Base-by-base conservation (phyloP, 2,888 invertebrate species). In the Trissolcus japonicus region DNA sequence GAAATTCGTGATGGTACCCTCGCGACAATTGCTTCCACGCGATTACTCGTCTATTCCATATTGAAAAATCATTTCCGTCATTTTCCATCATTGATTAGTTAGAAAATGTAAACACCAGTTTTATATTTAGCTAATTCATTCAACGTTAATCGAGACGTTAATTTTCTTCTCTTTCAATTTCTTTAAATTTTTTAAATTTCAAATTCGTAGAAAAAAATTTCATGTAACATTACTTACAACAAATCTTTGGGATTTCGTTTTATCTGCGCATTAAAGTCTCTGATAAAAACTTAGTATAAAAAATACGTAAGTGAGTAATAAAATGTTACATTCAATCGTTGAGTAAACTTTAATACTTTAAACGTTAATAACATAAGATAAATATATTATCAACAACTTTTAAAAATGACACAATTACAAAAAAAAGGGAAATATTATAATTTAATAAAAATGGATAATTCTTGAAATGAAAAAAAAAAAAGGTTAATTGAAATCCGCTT, bases 1-100 rank as follows among this genome's bases (percentile, higher is more conserved):
- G 78, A 82, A 80, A 83, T 80, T 81, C 82, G 73, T 79, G 79
- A 71, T 72, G 76, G 80, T 82, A 85, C 85, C 80, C 78, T 82
- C 4, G n/a, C 81, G 82, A 53, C 67, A 29, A 61, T 55, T 56
- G 41, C 21, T 35, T 67, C 63, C 40, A 51, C 62, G 57, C 65
- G 63, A 67, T 72, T 57, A 63, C 51, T 62, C 56, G 41, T 62
- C 56, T 67, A 63, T 62, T 55, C 40, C 1, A 25, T 50, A 35
- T 51, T 54, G 29, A 29, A 29, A 4, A 19, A 19, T 21, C 14
- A 51, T 29, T 25, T 66, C 41, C 21, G 1, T 51, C 53, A 4
- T 6, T 25, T 46, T 0, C 6, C 6, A 29, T 3, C 29, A 29
- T 29, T n/a, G n/a, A 6, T 29, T 19, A 25, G 25, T 25, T 25